Evolutionary conservation across 2,113 vertebrate genomes (phyloP).

Genomic region (Engraulis encrasicolus): DNA sequence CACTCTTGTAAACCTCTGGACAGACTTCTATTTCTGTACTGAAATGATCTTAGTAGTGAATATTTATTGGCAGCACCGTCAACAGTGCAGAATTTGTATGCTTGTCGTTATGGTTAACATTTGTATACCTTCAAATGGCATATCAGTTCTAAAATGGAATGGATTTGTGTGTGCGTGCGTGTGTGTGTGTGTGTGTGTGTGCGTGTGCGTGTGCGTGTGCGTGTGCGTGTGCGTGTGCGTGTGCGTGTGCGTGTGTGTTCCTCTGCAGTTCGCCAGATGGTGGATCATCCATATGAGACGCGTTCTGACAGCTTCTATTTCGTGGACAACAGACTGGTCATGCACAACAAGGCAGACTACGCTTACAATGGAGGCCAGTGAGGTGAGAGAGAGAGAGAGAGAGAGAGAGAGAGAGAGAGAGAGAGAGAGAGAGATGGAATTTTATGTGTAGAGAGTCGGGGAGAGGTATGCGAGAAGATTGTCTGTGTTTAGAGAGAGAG

Average conservation of each 20-base stretch:
- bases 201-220: neutral
- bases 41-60: no score
- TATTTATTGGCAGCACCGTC: neutral
- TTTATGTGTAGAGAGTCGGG: no score
- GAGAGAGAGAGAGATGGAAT: neutral
- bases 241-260: slow-evolving; percentile 37
- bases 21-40: neutral
- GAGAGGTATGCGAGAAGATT: no score
- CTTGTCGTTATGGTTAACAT: neutral
- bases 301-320: slow-evolving; percentile 95
- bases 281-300: slow-evolving; percentile 90
- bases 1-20: neutral
- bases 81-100: neutral
- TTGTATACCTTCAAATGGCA: neutral
- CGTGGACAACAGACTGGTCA: slow-evolving; percentile 92
- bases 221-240: neutral
- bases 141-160: neutral
- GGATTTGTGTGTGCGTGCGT: neutral
- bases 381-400: slow-evolving; percentile 23
- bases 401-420: neutral
- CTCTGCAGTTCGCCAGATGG: slow-evolving; percentile 89
- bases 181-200: slow-evolving; percentile 1
- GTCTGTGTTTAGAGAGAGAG: neutral
- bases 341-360: slow-evolving; percentile 97
- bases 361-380: slow-evolving; percentile 91